phyloP scores from a whole-genome alignment of 1,140 invertebrate genomes.

The Formica selysi region DNA sequence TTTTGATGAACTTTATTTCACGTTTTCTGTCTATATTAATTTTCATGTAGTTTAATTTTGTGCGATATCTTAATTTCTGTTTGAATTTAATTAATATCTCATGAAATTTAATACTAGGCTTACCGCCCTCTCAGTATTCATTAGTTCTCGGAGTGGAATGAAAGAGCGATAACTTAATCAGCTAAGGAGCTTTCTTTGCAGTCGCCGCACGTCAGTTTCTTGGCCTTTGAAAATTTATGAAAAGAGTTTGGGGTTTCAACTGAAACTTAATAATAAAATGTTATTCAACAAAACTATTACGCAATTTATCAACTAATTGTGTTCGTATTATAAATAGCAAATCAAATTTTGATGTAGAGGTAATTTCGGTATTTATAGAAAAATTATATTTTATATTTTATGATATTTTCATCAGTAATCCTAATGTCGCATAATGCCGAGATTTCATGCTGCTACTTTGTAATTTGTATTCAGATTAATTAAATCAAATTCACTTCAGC shows the following conservation, averaged over 20 bases:
- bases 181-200: slow-evolving; percentile 55
- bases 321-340: not conserved
- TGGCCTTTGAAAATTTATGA: slow-evolving; percentile 51
- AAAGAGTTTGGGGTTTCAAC: slow-evolving; percentile 9
- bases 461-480: slow-evolving; percentile 19
- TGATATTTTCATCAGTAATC: not conserved
- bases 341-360: not conserved
- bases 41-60: not conserved
- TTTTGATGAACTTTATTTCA: not conserved
- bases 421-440: not conserved
- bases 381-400: not conserved
- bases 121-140: slow-evolving; percentile 54
- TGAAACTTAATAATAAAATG: slow-evolving; percentile 35
- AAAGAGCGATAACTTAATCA: slow-evolving; percentile 60
- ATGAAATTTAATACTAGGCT: slow-evolving; percentile 58
- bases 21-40: not conserved
- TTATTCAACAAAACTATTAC: not conserved
- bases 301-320: not conserved
- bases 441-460: not conserved
- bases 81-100: slow-evolving; percentile 62
- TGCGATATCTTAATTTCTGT: slow-evolving; percentile 52
- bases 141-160: slow-evolving; percentile 44
- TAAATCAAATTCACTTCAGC: not conserved
- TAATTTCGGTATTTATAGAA: not conserved
- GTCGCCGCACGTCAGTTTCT: slow-evolving; percentile 43